Conservation (phyloP, 2,888 invertebrate species). For the Tetropium fuscum region DNA sequence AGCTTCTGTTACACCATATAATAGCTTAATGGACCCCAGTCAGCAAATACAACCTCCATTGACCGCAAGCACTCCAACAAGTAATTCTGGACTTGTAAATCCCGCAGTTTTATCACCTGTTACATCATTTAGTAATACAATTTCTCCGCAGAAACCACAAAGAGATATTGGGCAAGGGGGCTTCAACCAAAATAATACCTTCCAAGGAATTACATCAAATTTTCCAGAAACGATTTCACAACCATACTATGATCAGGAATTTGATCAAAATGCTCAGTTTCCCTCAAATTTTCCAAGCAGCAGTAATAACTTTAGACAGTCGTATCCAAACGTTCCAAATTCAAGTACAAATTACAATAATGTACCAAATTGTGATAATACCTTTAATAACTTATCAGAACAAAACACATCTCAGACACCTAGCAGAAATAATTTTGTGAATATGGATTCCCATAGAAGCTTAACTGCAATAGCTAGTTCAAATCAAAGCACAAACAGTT, state of each 20-base stretch:
- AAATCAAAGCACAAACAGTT: constrained; percentile 27
- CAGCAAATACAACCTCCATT: constrained; percentile 32
- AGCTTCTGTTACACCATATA: constrained; percentile 69
- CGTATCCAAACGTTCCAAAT: constrained; percentile 38
- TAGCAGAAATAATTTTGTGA: constrained; percentile 38
- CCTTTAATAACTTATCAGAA: constrained; percentile 31
- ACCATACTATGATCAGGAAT: constrained; percentile 48
- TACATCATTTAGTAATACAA: constrained; percentile 41
- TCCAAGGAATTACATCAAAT: constrained; percentile 46
- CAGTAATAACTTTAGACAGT: constrained; percentile 40
- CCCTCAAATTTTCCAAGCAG: constrained; percentile 44
- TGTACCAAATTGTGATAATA: constrained; percentile 21
- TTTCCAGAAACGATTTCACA: constrained; percentile 47
- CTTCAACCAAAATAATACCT: constrained; percentile 40
- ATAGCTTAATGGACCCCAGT: constrained; percentile 44
- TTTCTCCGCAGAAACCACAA: constrained; percentile 35
- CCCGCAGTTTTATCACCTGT: constrained; percentile 30
- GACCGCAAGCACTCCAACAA: constrained; percentile 15
- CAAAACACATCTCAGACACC: constrained; percentile 33
- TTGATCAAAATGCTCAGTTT: constrained; percentile 48
- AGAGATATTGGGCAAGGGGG: constrained; percentile 28
- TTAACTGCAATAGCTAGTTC: constrained; percentile 34
- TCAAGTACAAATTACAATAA: constrained; percentile 36
- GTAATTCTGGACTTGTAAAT: constrained; percentile 9
- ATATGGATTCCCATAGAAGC: constrained; percentile 44